phyloP scores from a whole-genome alignment of 1,140 invertebrate genomes.

The Belonocnema kinseyi region DNA sequence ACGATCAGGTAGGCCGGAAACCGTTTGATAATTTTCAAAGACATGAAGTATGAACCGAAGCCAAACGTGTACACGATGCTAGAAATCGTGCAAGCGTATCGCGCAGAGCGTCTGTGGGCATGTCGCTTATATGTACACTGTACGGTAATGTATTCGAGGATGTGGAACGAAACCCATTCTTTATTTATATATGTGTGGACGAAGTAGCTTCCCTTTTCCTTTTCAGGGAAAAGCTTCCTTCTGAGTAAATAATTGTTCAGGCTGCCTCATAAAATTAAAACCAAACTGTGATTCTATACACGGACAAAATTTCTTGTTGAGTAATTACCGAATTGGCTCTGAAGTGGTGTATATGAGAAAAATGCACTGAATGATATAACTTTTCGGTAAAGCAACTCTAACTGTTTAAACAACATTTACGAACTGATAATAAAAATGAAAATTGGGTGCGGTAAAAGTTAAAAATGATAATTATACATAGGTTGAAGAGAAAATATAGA shows the following conservation, averaged over 20 bases:
- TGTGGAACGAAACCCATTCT: neutral
- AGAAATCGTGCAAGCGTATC: slow-evolving; percentile 39
- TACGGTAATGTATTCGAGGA: neutral
- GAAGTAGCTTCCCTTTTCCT: neutral
- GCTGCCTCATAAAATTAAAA: neutral
- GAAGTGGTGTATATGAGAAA: too few species aligned
- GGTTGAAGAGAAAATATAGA: too few species aligned
- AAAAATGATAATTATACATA: too few species aligned
- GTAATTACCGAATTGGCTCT: too few species aligned
- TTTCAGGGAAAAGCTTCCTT: slow-evolving; percentile 1
- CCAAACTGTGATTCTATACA: too few species aligned
- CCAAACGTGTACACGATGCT: slow-evolving; percentile 22
- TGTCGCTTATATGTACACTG: neutral
- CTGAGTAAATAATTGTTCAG: neutral
- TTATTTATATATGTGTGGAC: neutral
- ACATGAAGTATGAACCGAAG: slow-evolving; percentile 13
- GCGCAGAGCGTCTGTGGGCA: neutral
- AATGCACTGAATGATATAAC: too few species aligned
- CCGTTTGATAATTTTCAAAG: slow-evolving; percentile 34
- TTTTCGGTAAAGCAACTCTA: too few species aligned
- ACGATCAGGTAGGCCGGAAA: slow-evolving; percentile 38
- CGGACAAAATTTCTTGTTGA: too few species aligned
- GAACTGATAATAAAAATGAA: too few species aligned
- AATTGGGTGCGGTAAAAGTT: too few species aligned
- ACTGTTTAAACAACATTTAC: too few species aligned